Conservation (phyloP, 2,888 invertebrate genomes). For the Parnassius orleans region DNA sequence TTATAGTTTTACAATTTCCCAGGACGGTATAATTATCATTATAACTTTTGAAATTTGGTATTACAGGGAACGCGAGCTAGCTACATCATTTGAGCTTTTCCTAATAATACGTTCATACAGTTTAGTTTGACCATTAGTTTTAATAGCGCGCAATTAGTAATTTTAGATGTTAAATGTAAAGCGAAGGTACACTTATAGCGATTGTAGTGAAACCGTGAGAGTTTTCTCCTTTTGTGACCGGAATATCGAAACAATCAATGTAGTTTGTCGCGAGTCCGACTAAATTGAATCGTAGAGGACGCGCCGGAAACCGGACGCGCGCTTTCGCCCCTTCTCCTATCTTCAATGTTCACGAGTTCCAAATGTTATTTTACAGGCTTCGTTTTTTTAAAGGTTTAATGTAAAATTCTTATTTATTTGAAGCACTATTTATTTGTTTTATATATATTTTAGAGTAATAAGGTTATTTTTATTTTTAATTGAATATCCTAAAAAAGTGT, state of each 20-base stretch:
- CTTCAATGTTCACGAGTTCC: conserved; percentile 7
- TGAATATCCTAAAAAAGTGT: too few relatives aligned
- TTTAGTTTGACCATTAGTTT: conserved; percentile 24
- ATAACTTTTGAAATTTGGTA: not conserved
- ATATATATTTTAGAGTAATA: too few relatives aligned
- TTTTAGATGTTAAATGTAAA: conserved; percentile 20
- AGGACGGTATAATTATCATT: too few relatives aligned
- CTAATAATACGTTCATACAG: conserved; percentile 15
- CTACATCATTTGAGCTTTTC: not conserved
- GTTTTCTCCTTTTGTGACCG: conserved; percentile 59
- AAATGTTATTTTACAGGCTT: conserved; percentile 9
- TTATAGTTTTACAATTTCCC: too few relatives aligned
- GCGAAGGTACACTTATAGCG: conserved; percentile 12
- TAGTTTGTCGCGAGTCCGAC: conserved; percentile 66
- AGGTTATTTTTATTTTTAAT: too few relatives aligned
- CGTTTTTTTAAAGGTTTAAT: conserved; percentile 2
- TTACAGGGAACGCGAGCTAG: conserved; percentile 11
- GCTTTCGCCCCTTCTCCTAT: conserved; percentile 46
- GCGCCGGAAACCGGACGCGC: conserved; percentile 67
- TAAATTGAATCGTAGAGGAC: conserved; percentile 65
- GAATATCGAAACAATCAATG: conserved; percentile 79
- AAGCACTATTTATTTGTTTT: too few relatives aligned
- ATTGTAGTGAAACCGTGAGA: conserved; percentile 35
- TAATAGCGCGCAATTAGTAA: conserved; percentile 22
- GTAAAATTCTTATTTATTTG: too few relatives aligned